Base-by-base conservation (phyloP, 2,113 vertebrate species). In the Cyprinodon brontotheroides region DNA sequence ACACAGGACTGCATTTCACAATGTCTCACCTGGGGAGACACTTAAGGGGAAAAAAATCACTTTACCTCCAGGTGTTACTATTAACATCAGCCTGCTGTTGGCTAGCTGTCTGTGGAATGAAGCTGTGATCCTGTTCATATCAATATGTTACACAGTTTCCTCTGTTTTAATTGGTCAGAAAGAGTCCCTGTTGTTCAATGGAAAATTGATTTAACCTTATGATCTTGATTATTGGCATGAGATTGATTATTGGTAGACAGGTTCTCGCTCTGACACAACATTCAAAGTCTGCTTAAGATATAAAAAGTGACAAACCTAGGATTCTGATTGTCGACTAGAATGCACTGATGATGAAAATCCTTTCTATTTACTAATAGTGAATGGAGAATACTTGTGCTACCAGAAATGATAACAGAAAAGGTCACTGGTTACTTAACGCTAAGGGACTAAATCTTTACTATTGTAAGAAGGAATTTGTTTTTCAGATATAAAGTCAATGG, bases 141-240 rank as follows among this genome's bases (percentile, higher is more conserved):
- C 29, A 29, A 29, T 29, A n/a, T 9, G 50, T 57, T 62, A 62
- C 68, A 70, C 40, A 47, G 77, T 88, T 88, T 87, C 64, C 65
- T 63, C 79, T 53, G 69, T 77, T 77, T 92, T 94, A 92, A 94
- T 92, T 90, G 86, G 80, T 74, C 82, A 85, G 91, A 89, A 90
- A 84, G 84, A 79, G 86, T 74, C 80, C 85, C 72, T 48, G 61
- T 83, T 89, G 88, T 89, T 90, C 89, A 90, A 50, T 80, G 29
- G 29, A 29, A 29, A 29, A 29, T 29, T 29, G 29, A 29, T 29
- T 29, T 29, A 29, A 29, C 29, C 29, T 29, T 29, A 29, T 29
- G 29, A 29, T 29, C 29, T 62, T 89, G 83, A 91, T 92, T 83
- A 87, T 83, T 29, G 29, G 29, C 29, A 29, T 29, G 29, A 29